Percentiles rank a stretch among this genome's conserved stretches.
Evolutionary conservation across 2,113 vertebrate genomes (phyloP).

Genomic region (Corythoichthys intestinalis): DNA sequence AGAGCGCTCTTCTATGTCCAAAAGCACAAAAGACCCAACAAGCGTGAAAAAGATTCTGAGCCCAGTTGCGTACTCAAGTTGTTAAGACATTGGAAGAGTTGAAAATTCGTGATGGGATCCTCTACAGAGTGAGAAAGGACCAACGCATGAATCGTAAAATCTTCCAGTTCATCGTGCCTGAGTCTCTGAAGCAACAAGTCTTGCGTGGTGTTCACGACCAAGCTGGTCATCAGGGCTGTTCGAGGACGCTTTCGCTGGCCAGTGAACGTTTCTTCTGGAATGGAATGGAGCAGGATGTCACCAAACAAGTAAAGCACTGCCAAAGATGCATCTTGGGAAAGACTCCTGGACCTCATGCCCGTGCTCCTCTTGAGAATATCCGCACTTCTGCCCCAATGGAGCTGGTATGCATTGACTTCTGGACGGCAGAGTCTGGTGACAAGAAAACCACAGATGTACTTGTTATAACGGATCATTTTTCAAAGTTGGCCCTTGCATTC

Average conservation of each 20-base stretch:
- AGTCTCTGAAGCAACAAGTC: too few relatives aligned
- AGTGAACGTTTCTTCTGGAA: too few relatives aligned
- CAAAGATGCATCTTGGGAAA: not conserved
- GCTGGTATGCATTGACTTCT: constrained; percentile 12
- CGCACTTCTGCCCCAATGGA: not conserved
- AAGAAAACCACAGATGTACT: constrained; percentile 4
- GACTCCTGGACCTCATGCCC: not conserved
- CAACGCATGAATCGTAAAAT: too few relatives aligned
- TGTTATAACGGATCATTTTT: constrained; percentile 10
- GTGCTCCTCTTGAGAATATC: constrained; percentile 1
- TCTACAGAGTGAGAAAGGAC: too few relatives aligned
- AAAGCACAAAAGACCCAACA: not conserved
- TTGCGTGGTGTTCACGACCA: too few relatives aligned
- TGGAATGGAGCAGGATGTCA: too few relatives aligned
- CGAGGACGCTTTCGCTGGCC: too few relatives aligned
- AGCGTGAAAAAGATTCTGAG: too few relatives aligned
- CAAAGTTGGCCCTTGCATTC: constrained; percentile 10
- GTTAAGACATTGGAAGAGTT: not conserved
- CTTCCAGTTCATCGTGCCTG: too few relatives aligned
- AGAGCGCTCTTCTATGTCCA: not conserved
- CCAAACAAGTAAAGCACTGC: too few relatives aligned
- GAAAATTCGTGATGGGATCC: too few relatives aligned
- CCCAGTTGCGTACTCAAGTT: not conserved
- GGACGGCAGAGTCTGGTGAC: not conserved
- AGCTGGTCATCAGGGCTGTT: too few relatives aligned